Evolutionary conservation across 2,888 invertebrate genomes (phyloP).

Genomic region (Alloscopus bannaensis): DNA sequence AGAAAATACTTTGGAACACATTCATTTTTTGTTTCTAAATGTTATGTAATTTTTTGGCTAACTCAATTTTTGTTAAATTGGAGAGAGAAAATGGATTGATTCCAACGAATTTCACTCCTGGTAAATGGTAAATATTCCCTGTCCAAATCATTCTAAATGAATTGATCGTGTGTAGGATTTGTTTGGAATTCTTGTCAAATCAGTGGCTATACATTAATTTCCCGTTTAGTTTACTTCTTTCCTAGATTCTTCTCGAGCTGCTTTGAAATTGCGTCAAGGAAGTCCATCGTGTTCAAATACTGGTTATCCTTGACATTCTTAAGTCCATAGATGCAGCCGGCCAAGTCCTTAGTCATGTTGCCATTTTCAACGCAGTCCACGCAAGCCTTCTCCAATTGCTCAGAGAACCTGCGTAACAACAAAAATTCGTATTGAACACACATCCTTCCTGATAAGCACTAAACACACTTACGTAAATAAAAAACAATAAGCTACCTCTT

Average conservation of each 20-base stretch:
- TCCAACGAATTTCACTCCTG: background rate
- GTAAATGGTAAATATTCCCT: background rate
- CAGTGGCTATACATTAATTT: too few relatives aligned
- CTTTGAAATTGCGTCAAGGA: constrained; percentile 87
- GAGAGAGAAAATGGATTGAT: background rate
- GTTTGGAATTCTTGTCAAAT: background rate
- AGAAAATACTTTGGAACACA: too few relatives aligned
- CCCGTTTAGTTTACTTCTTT: constrained; percentile 11
- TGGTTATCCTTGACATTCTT: constrained; percentile 88
- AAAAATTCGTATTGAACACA: background rate
- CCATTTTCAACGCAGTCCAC: constrained; percentile 88
- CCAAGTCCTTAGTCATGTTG: constrained; percentile 77
- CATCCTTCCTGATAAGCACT: background rate
- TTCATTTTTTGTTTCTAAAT: too few relatives aligned
- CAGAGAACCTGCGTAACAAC: constrained; percentile 79
- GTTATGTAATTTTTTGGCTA: too few relatives aligned
- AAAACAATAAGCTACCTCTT: constrained; percentile 76
- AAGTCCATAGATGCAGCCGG: constrained; percentile 89
- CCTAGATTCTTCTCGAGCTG: constrained; percentile 79
- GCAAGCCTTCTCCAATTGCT: constrained; percentile 86
- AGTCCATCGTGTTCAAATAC: constrained; percentile 90
- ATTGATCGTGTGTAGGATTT: background rate
- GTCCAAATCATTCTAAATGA: background rate
- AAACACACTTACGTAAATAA: too few relatives aligned
- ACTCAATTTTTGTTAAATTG: background rate